A percentile compares a stretch with the other conserved stretches of the same genome.
Evolutionary conservation across 2,797 vertebrate species (phyloP).

Genomic region (Falco novaeseelandiae): DNA sequence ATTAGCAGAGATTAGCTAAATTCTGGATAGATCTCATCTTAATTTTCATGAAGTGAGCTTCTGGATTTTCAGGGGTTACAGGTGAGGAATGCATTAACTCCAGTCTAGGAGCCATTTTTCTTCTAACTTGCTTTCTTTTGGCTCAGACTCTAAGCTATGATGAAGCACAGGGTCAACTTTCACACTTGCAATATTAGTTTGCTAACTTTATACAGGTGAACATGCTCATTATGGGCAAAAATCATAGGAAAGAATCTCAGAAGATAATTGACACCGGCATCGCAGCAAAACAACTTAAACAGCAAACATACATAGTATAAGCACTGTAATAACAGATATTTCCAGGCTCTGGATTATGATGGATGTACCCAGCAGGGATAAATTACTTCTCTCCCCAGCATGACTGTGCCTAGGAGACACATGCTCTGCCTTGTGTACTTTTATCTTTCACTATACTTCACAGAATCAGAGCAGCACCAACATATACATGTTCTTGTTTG

Average conservation of each 20-base stretch:
- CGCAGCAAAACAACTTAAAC: not conserved
- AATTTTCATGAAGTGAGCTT: not conserved
- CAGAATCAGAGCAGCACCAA: constrained; percentile 39
- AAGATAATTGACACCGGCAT: constrained; percentile 8
- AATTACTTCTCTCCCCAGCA: constrained; percentile 60
- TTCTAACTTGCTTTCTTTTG: not conserved
- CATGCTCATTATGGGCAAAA: not conserved
- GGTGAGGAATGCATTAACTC: not conserved
- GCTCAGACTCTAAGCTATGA: not conserved
- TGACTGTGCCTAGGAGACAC: constrained; percentile 50
- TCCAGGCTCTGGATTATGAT: constrained; percentile 54
- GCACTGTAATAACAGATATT: constrained; percentile 30
- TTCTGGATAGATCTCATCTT: not conserved
- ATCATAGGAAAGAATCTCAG: not conserved
- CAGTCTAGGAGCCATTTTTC: not conserved
- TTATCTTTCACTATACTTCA: constrained; percentile 43
- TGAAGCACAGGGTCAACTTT: not conserved
- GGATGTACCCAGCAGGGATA: constrained; percentile 63
- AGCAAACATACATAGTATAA: not conserved
- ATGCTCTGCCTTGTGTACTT: constrained; percentile 55
- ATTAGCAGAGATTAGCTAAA: not conserved
- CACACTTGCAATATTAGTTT: not conserved
- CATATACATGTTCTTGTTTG: constrained; percentile 54
- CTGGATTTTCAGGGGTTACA: not conserved
- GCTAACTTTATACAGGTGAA: constrained; percentile 1